Evolutionary conservation across 92 coral and sea anemone species (phyloP).

Genomic region (Galaxea fascicularis): DNA sequence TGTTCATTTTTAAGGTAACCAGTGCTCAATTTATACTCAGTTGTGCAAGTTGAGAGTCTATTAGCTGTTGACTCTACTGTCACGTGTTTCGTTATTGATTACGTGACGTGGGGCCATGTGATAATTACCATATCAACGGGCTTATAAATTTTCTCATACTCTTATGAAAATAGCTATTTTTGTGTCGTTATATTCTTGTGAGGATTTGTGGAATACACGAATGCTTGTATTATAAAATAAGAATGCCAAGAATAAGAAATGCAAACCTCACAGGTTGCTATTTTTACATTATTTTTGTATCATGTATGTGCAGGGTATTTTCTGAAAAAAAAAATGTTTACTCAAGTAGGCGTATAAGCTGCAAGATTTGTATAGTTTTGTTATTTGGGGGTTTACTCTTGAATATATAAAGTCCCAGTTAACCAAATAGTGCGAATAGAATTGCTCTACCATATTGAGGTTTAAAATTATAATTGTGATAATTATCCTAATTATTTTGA

Average conservation of each 20-base stretch:
- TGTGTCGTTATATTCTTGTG: neutral
- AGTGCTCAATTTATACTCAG: constrained; percentile 2
- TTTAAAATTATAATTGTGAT: neutral
- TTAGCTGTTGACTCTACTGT: neutral
- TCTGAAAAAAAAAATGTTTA: neutral
- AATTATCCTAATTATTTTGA: neutral
- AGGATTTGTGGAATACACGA: neutral
- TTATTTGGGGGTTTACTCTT: constrained; percentile 16
- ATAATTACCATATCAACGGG: no score
- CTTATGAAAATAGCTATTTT: constrained; percentile 3
- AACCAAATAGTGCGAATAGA: constrained; percentile 3
- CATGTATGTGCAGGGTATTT: constrained; percentile 6
- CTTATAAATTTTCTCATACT: neutral
- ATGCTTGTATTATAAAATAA: constrained; percentile 5
- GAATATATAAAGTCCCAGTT: constrained; percentile 7
- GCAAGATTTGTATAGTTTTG: constrained; percentile 14
- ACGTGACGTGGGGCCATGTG: neutral
- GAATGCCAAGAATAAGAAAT: neutral
- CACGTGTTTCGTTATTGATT: neutral
- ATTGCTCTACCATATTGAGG: neutral
- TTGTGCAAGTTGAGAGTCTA: neutral
- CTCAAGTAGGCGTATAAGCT: neutral
- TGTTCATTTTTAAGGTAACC: constrained; percentile 18
- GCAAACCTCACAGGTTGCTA: neutral
- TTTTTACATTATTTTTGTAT: constrained; percentile 44